These are phyloP conservation scores for Erythrocebus patas DNA, from an alignment of 2,113 vertebrate species.

Conservation along the genomic window DNA sequence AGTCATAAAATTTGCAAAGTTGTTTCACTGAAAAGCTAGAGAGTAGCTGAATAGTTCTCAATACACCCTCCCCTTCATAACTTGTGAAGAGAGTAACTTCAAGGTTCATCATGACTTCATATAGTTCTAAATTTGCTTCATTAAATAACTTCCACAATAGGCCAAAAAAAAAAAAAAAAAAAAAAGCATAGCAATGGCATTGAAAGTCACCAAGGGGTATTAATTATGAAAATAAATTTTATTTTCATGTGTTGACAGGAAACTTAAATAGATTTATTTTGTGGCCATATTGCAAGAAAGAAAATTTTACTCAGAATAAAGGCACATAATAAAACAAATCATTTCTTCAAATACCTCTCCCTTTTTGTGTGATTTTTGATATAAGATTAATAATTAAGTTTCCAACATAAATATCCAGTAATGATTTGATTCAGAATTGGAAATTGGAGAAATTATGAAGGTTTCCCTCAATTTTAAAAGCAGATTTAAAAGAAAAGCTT, in stretches of 20 bases:
- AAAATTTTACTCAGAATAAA: slow-evolving; percentile 23
- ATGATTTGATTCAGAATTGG: slow-evolving; percentile 68
- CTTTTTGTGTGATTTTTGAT: not conserved
- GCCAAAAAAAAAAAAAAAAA: not conserved
- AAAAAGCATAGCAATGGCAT: no score
- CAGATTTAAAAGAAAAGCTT: slow-evolving; percentile 68
- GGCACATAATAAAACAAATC: slow-evolving; percentile 35
- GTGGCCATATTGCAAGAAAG: not conserved
- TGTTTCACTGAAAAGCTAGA: not conserved
- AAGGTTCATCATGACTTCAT: not conserved
- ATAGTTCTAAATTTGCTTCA: not conserved
- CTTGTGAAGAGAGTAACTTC: not conserved
- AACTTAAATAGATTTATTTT: not conserved
- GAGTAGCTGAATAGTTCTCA: not conserved
- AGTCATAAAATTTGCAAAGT: not conserved
- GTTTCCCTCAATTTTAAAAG: slow-evolving; percentile 71
- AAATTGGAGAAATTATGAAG: slow-evolving; percentile 62
- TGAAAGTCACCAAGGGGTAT: not conserved
- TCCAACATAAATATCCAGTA: slow-evolving; percentile 20
- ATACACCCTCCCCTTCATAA: not conserved
- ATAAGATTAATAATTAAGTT: slow-evolving; percentile 48
- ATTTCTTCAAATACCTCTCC: not conserved
- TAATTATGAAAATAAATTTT: not conserved
- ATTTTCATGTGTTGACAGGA: not conserved
- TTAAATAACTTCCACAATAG: not conserved